These are phyloP conservation scores for Malurus melanocephalus DNA, from an alignment of 2,113 vertebrate species.

Conservation along the genomic window DNA sequence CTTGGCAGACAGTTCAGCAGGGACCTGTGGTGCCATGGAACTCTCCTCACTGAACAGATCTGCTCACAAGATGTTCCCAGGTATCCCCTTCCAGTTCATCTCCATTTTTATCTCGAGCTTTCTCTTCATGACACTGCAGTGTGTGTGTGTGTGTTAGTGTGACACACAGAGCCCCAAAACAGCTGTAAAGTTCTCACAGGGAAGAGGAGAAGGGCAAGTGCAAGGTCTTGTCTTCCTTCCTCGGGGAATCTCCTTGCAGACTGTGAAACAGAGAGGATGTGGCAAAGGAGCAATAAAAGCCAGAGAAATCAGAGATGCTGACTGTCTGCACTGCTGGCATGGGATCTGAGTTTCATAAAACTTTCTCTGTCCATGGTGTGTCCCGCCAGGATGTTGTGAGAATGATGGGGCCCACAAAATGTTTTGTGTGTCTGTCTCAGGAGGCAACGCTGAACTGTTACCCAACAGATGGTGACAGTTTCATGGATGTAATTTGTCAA, in stretches of 20 bases:
- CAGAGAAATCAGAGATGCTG: background rate
- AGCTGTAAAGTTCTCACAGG: background rate
- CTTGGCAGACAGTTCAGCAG: background rate
- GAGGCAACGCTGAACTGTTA: background rate
- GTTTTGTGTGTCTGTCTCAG: background rate
- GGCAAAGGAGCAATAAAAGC: background rate
- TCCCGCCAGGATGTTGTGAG: background rate
- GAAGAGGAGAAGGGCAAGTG: background rate
- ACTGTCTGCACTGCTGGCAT: background rate
- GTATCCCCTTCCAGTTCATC: background rate
- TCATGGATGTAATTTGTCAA: background rate
- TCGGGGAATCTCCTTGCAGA: background rate
- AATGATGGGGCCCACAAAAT: background rate
- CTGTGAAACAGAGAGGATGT: background rate
- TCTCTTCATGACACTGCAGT: background rate
- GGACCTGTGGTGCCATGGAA: background rate
- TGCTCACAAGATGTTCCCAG: background rate
- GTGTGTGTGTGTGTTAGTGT: background rate
- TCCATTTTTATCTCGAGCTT: background rate
- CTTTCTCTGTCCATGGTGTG: background rate
- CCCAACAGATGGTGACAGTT: background rate
- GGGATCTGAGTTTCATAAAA: background rate
- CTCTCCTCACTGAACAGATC: background rate
- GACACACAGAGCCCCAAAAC: background rate
- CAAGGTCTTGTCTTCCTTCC: background rate